These are phyloP conservation scores for Caenorhabditis plicata DNA, from an alignment of 2,888 invertebrate genomes.

Conservation along the genomic window DNA sequence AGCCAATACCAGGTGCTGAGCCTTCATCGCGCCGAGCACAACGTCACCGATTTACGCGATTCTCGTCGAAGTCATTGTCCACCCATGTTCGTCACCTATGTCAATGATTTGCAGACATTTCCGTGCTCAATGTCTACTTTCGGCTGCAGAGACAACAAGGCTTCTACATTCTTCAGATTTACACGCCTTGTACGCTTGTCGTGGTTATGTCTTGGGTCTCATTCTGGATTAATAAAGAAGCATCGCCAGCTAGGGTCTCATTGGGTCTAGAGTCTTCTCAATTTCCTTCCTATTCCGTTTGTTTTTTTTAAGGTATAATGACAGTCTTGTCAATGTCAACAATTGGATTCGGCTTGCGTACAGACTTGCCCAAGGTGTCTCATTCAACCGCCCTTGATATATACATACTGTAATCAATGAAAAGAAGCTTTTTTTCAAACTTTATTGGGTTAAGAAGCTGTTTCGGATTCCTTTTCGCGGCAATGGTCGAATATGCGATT, in stretches of 20 bases:
- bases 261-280: too few species aligned
- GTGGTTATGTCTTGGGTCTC: conserved; percentile 76
- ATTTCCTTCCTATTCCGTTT: too few species aligned
- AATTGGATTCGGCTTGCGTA: conserved; percentile 75
- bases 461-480: conserved; percentile 56
- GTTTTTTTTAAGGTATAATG: conserved; percentile 75
- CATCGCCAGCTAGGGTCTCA: conserved; percentile 80
- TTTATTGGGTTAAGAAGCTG: conserved; percentile 37
- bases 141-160: conserved; percentile 81
- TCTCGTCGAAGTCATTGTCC: conserved; percentile 30
- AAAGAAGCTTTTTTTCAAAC: neutral
- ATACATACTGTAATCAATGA: conserved; percentile 75
- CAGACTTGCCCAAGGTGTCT: conserved; percentile 81
- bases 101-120: conserved; percentile 39
- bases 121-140: conserved; percentile 74
- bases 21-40: conserved; percentile 50
- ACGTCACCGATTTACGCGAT: conserved; percentile 50
- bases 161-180: conserved; percentile 70
- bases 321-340: conserved; percentile 84
- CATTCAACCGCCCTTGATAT: conserved; percentile 85
- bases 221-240: conserved; percentile 72
- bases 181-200: conserved; percentile 68
- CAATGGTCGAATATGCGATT: conserved; percentile 58
- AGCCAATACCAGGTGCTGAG: conserved; percentile 81
- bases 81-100: neutral